Conservation (phyloP, 2,113 vertebrate genomes). For the Leptodactylus fuscus region DNA sequence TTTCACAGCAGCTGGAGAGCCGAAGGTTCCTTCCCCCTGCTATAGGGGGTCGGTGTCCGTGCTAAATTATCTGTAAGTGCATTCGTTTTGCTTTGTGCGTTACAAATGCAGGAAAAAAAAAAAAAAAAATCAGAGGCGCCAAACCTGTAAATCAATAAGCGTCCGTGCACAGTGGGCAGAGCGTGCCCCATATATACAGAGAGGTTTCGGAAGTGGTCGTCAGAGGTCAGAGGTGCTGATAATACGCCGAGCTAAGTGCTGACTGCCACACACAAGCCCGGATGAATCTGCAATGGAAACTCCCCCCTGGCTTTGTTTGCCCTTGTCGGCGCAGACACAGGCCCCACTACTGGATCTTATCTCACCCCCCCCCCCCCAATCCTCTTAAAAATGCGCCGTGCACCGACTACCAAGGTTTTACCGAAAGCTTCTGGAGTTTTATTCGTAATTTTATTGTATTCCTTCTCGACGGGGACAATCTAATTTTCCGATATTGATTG, state of each 20-base stretch:
- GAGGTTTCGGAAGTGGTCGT: slow-evolving; percentile 42
- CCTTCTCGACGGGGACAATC: background rate
- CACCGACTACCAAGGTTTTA: background rate
- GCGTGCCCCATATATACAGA: slow-evolving; percentile 41
- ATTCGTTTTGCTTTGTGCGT: background rate
- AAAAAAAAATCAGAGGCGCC: background rate
- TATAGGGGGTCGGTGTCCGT: no score
- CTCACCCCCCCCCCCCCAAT: slow-evolving; percentile 44
- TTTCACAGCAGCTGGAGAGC: no score
- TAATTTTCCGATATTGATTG: slow-evolving; percentile 32
- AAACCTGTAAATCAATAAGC: slow-evolving; percentile 38
- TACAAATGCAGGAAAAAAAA: background rate
- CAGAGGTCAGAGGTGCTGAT: slow-evolving; percentile 50
- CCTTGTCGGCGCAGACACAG: slow-evolving; percentile 57
- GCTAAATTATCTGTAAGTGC: no score
- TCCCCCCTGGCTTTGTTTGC: slow-evolving; percentile 58
- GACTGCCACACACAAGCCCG: slow-evolving; percentile 21
- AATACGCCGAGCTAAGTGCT: slow-evolving; percentile 55
- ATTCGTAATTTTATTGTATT: background rate
- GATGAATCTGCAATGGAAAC: slow-evolving; percentile 59
- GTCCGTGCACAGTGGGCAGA: slow-evolving; percentile 20
- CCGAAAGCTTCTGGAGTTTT: background rate
- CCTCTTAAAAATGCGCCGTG: slow-evolving; percentile 29
- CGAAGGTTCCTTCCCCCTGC: no score
- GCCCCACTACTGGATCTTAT: slow-evolving; percentile 31